Evolutionary conservation across 2,113 vertebrate species (phyloP).

Genomic region (Tringa solitaria): DNA sequence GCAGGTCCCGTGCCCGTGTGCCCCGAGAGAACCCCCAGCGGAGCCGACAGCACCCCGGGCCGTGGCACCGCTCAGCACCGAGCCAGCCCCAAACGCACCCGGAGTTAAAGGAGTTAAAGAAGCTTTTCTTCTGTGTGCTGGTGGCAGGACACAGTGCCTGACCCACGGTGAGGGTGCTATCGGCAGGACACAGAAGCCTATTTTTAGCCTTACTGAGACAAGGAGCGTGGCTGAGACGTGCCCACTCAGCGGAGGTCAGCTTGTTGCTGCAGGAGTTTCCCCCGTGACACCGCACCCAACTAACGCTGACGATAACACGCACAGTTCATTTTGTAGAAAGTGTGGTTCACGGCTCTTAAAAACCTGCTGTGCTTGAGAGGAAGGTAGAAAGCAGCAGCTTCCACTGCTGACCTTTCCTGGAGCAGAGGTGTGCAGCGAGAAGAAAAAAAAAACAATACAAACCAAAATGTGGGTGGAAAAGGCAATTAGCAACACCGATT

Average conservation of each 20-base stretch:
- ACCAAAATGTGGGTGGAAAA: accelerated
- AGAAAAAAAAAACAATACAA: too few species aligned
- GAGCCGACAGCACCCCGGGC: neutral
- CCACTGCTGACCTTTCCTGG: neutral
- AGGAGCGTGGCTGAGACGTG: neutral
- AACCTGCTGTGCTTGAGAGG: neutral
- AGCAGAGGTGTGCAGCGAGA: neutral
- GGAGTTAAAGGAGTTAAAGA: accelerated
- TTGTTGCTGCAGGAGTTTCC: accelerated
- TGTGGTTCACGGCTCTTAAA: neutral
- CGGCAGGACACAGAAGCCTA: accelerated
- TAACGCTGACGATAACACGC: accelerated
- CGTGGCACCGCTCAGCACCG: accelerated
- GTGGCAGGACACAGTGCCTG: accelerated
- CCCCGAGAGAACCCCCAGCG: neutral
- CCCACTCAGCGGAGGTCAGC: accelerated
- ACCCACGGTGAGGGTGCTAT: accelerated
- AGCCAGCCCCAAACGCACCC: neutral
- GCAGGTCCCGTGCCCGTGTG: accelerated
- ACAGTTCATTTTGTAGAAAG: accelerated
- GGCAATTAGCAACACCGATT: neutral
- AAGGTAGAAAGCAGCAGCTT: neutral
- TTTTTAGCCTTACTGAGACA: accelerated
- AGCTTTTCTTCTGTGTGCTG: accelerated
- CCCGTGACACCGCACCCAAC: accelerated